These are phyloP conservation scores for Myrmecobius fasciatus DNA, from an alignment of 2,113 vertebrate genomes.

Conservation along the genomic window DNA sequence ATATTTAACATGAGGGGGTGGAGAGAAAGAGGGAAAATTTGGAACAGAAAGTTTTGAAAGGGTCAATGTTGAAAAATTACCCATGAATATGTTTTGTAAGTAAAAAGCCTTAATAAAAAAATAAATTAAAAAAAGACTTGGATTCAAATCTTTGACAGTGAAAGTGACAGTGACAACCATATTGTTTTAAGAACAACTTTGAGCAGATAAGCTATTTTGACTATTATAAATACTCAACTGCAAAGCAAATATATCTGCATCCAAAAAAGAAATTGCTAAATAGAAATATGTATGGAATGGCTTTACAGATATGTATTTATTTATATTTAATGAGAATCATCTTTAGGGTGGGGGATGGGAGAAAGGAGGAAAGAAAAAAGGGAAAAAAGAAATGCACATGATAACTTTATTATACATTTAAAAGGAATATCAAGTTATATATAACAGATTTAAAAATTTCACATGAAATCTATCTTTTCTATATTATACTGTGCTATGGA, in stretches of 20 bases:
- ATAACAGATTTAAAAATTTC: background rate
- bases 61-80: no score
- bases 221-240: background rate
- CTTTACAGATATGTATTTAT: background rate
- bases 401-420: background rate
- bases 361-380: background rate
- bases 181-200: background rate
- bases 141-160: no score
- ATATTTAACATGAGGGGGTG: no score
- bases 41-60: no score
- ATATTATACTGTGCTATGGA: background rate
- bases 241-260: background rate
- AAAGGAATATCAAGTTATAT: background rate
- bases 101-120: no score
- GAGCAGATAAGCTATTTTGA: background rate
- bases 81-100: no score
- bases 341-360: background rate
- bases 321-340: background rate
- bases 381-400: background rate
- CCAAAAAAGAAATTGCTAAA: background rate
- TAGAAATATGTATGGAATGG: background rate
- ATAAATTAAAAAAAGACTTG: no score
- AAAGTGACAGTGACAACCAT: background rate
- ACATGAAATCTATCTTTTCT: background rate
- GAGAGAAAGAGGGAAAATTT: no score